Evolutionary conservation across 2,888 invertebrate genomes (phyloP), one percentile per base, ranked within the genome.

Genomic region (Ephialtes manifestator): DNA sequence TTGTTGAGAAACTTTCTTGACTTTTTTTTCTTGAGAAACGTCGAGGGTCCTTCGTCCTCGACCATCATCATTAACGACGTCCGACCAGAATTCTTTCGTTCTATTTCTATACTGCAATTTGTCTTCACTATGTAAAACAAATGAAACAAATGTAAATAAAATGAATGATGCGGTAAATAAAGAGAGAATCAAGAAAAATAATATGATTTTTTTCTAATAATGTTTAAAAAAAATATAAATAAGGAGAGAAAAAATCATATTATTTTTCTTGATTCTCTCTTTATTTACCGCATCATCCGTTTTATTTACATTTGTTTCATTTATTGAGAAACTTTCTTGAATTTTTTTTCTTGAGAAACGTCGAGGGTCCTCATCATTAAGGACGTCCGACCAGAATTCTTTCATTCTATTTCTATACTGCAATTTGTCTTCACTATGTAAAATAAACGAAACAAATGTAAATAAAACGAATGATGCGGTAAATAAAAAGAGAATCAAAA

Each of bases 371-470:
- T 71, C 55, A 58, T 60, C 70, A 20, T 24, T 55, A 63, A 63
- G 53, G 39, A 75, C 70, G 48, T 63, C 71, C 63, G 70, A 70
- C 72, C 51, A 76, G 71, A 75, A 70, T 63, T 53, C 28, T 43
- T 68, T 74, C 65, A 43, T 48, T 48, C 48, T 68, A 68, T 48
- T 68, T 68, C 48, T 48, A 46, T 43, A 67, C 11, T 24, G 24
- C 39, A 18, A 7, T 46, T 24, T 67, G 2, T 67, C 13, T 46
- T 46, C 8, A 4, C 24, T 48, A 46, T 48, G 24, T 68, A 20
- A 68, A 68, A 46, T 28, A 28, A 68, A 68, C 28, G 8, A n/a
- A 63, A 28, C 43, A 53, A 51, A 18, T 51, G 63, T 65, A 31
- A 51, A 63, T 10, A 63, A 65, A 65, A 65, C 7, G 11, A 39